Conservation (phyloP, 2,888 invertebrate species). For the Brassicogethes aeneus region DNA sequence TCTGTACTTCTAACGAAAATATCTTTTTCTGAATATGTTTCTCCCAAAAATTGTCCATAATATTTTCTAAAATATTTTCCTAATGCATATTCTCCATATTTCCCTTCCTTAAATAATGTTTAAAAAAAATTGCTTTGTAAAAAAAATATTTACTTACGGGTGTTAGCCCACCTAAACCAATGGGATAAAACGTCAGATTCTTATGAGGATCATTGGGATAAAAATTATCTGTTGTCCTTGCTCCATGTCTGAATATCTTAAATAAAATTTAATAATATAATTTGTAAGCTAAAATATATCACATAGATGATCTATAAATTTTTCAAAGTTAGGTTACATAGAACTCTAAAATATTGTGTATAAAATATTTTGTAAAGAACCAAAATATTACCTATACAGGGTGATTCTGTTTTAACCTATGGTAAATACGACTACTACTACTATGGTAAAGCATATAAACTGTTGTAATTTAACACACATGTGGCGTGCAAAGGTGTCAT, state of each 20-base stretch:
- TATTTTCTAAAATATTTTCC: constrained; percentile 62
- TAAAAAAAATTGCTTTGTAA: too few species aligned
- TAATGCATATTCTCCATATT: constrained; percentile 62
- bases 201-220: neutral
- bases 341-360: too few species aligned
- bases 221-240: neutral
- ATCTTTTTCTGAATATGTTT: constrained; percentile 53
- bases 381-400: too few species aligned
- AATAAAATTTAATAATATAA: neutral
- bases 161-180: neutral
- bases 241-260: neutral
- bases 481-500: too few species aligned
- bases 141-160: neutral
- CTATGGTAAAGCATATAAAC: too few species aligned
- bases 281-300: too few species aligned
- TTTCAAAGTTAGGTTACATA: too few species aligned
- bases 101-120: constrained; percentile 54
- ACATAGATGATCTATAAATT: too few species aligned
- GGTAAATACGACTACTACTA: too few species aligned
- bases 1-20: constrained; percentile 67
- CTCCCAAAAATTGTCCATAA: constrained; percentile 58
- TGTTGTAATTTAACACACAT: too few species aligned
- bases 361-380: too few species aligned
- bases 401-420: too few species aligned
- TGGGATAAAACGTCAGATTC: neutral